Base-by-base conservation (phyloP, 2,888 invertebrate species). In the Frankliniella intonsa region DNA sequence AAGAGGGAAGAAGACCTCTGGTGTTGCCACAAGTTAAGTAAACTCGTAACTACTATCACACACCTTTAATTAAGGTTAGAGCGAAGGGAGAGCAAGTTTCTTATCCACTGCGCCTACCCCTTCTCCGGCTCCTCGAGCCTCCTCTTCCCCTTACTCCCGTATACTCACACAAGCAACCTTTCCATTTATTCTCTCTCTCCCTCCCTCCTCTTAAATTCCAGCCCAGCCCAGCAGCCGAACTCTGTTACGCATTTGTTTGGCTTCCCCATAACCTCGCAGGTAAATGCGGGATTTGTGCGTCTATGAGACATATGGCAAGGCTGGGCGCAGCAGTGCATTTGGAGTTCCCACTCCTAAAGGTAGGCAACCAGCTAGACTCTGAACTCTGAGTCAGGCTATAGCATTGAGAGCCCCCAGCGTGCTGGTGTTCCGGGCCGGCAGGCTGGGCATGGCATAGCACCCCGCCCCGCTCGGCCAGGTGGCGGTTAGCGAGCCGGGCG, bases 1-100 rank as follows among this genome's bases (percentile, higher is more conserved):
- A 76, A 76, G 69, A 76, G 69, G 69, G 69, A 69, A 69, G 69
- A 69, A 69, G 69, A 69, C 69, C 69, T 69, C 69, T 62, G 69
- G 22, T 76, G 69, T 69, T 25, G 69, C 25, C 25, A 22, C 69
- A 76, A 76, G 69, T 76, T 76, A 25, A 76, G 69, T 76, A 76
- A 76, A 76, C 69, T 76, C 69, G 25, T 76, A 76, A 76, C 69
- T 76, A 76, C 69, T 76, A 76, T 76, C 69, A 76, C 69, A 22
- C 69, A 76, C 69, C 69, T 76, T 76, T 76, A 76, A 76, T 76
- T 76, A 76, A 76, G 69, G 69, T 22, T 76, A 76, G 25, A 25
- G 69, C 25, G 22, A 17, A n/a, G 25, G 25, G 69, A 25, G 69
- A 25, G 69, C 69, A 76, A 76, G 69, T 76, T 76, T 76, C 69